Conservation (phyloP, 2,113 vertebrate genomes). For the Ceyx melanurus region DNA sequence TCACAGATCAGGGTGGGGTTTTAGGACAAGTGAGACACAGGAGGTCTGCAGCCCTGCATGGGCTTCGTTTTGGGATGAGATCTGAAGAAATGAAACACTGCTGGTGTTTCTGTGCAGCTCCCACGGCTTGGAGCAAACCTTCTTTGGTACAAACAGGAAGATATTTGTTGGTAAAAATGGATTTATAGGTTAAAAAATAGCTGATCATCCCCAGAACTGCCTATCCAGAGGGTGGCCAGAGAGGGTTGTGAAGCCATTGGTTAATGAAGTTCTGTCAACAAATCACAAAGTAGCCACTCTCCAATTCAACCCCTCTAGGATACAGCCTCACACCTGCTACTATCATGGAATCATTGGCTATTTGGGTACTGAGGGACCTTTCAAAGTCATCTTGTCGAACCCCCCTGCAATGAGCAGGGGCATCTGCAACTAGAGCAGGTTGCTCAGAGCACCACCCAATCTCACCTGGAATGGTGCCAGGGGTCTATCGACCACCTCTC, state of each 20-base stretch:
- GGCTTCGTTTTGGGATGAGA: background rate
- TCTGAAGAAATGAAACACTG: background rate
- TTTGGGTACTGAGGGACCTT: background rate
- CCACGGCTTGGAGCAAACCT: accelerated
- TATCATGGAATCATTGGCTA: accelerated
- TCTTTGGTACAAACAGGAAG: background rate
- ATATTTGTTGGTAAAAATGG: background rate
- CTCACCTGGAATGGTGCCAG: background rate
- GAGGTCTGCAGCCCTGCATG: accelerated
- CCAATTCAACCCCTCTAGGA: accelerated
- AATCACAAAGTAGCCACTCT: accelerated
- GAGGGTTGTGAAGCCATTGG: accelerated
- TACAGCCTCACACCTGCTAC: accelerated
- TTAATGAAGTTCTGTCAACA: accelerated
- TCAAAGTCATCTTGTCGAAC: accelerated
- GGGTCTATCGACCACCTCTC: background rate
- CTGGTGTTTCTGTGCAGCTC: accelerated
- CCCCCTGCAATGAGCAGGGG: accelerated
- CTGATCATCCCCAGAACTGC: background rate
- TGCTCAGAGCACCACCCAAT: accelerated
- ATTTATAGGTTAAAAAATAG: background rate
- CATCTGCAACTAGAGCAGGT: background rate
- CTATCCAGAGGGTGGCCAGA: too few species aligned
- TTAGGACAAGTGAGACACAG: background rate
- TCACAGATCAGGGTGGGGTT: background rate